phyloP scores from a whole-genome alignment of 2,888 invertebrate genomes.

The Drosophila putrida region DNA sequence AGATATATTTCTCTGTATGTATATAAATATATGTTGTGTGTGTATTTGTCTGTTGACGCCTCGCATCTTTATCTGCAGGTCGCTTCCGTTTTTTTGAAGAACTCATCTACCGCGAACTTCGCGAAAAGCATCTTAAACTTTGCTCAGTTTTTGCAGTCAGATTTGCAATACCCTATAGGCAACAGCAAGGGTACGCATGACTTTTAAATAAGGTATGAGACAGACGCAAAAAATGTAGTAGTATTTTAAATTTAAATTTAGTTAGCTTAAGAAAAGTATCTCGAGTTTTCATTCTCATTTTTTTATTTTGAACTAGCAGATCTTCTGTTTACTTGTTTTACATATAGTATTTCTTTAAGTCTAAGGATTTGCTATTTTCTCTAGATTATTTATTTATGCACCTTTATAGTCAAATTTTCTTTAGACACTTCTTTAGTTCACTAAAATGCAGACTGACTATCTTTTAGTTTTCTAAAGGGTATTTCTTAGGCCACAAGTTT shows the following conservation, averaged over 20 bases:
- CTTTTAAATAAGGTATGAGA: neutral
- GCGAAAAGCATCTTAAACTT: conserved; percentile 32
- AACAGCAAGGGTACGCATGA: neutral
- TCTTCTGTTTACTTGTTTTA: no score
- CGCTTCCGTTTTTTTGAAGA: conserved; percentile 69
- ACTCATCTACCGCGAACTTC: conserved; percentile 57
- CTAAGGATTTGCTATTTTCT: no score
- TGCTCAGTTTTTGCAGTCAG: conserved; percentile 50
- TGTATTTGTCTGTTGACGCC: conserved; percentile 65
- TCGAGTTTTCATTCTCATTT: no score
- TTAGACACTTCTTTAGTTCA: neutral
- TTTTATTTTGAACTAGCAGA: no score
- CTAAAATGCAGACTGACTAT: neutral
- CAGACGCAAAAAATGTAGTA: neutral
- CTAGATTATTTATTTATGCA: no score
- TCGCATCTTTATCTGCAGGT: conserved; percentile 64
- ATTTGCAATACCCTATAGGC: conserved; percentile 37
- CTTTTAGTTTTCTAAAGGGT: neutral
- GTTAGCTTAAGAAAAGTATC: no score
- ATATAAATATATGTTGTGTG: conserved; percentile 22
- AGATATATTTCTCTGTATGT: neutral
- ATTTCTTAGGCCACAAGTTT: neutral
- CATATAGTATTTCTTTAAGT: no score
- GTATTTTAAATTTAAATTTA: no score
- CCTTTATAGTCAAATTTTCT: no score